Base-by-base conservation (phyloP, 2,113 vertebrate species). In the Toxotes chatareus region DNA sequence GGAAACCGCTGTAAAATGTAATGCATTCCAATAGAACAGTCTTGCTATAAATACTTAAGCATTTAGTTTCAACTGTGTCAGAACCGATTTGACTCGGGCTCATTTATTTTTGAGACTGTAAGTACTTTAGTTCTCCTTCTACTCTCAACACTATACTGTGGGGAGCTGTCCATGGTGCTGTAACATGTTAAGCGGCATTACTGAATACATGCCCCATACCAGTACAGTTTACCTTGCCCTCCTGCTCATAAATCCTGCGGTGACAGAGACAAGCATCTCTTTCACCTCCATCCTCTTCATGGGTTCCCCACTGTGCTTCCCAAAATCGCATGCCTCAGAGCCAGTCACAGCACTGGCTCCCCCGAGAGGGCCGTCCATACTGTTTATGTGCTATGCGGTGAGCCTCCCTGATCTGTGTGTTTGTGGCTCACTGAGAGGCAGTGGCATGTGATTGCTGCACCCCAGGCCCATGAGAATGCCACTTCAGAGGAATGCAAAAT, bases 401-500 rank as follows among this genome's bases (percentile, higher is more conserved):
- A 74, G 56, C 61, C 70, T 36, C 51, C 64, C 23, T 80, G 64
- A 40, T 83, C 34, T 42, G 17, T 65, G 55, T 73, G 74, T 91
- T 88, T 84, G 63, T n/a, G 63, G 67, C 84, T 78, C 60, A 62
- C 46, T 3, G 40, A 63, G 70, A 83, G 79, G 66, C 76, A 44
- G 68, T 62, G 11, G 68, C 61, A 59, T 71, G 69, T 59, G 73
- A 80, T 73, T 53, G 31, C 73, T 73, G 68, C 57, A n/a, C 78
- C 72, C 64, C 17, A 4, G 67, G 66, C 74, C 32, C 57, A 76
- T 56, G 60, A 73, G 62, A 73, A 61, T 34, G 49, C 60, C 57
- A 86, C 84, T 83, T 85, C 77, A 61, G 46, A 85, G 51, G 65
- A 77, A 88, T 55, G 38, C 70, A 84, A 62, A 83, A 60, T 61